A percentile compares a stretch with the other conserved stretches of the same genome.
phyloP scores from a whole-genome alignment of 2,113 vertebrate genomes.

The Neodontobutis hainanensis region DNA sequence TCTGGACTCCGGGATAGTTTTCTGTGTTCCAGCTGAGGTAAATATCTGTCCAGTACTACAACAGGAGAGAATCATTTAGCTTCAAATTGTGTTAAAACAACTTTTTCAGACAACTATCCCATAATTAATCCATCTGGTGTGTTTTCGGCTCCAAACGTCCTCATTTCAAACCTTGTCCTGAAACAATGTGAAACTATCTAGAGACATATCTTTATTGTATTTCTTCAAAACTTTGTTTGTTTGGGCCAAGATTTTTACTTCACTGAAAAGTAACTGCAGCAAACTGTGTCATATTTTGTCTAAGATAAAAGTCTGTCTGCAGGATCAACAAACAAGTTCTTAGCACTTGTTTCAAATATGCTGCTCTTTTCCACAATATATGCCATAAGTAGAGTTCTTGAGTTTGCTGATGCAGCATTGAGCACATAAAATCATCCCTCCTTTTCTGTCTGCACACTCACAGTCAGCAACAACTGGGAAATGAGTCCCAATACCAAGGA shows the following conservation, averaged over 20 bases:
- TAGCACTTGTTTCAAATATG: neutral
- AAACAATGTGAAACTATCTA: neutral
- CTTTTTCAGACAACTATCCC: neutral
- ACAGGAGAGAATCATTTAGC: neutral
- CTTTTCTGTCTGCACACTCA: neutral
- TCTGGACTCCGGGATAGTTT: constrained; percentile 85
- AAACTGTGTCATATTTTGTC: neutral
- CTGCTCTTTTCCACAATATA: constrained; percentile 1
- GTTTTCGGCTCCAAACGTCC: neutral
- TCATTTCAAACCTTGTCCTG: neutral
- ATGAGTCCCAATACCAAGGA: neutral
- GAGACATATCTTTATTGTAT: neutral
- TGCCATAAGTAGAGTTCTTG: constrained; percentile 1
- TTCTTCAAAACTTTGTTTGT: neutral
- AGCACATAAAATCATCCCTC: neutral
- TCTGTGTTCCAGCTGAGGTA: constrained; percentile 87
- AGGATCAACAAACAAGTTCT: neutral
- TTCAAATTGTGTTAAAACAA: neutral
- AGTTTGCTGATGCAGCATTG: constrained; percentile 20
- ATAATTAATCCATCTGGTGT: too few species aligned
- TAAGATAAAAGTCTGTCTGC: constrained; percentile 1
- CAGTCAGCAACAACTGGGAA: constrained; percentile 12
- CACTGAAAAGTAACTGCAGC: too few species aligned
- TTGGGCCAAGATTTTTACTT: neutral
- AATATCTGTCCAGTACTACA: constrained; percentile 84